These are phyloP conservation scores for Ophiothrix spiculata DNA, from an alignment of 35 echinoderm and acorn worm genomes.

Conservation along the genomic window DNA sequence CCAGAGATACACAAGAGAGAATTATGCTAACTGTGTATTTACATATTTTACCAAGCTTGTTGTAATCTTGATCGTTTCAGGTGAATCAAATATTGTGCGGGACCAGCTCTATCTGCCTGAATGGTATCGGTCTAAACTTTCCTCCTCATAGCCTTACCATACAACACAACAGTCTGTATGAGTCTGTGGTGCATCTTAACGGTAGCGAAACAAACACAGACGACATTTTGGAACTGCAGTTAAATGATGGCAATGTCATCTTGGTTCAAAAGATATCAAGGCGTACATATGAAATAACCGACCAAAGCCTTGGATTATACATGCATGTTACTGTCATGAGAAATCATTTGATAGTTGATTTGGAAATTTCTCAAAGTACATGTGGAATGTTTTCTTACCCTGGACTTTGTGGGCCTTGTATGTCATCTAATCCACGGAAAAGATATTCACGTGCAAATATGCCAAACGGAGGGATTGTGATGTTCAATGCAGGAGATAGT, in stretches of 20 bases:
- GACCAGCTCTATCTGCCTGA: constrained; percentile 15
- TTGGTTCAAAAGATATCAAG: constrained; percentile 13
- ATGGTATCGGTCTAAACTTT: constrained; percentile 31
- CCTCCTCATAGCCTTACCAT: constrained; percentile 25
- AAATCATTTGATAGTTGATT: constrained; percentile 36
- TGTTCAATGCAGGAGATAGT: constrained; percentile 22
- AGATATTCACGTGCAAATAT: too few species aligned
- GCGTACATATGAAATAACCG: constrained; percentile 20
- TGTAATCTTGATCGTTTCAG: constrained; percentile 27
- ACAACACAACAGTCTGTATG: constrained; percentile 13
- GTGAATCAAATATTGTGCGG: constrained; percentile 35
- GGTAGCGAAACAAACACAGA: constrained; percentile 13
- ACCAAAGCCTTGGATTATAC: neutral
- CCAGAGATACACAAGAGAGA: too few species aligned
- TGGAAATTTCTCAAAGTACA: constrained; percentile 8
- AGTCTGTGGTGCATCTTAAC: constrained; percentile 36
- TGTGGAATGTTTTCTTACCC: constrained; percentile 11
- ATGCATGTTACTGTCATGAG: constrained; percentile 16
- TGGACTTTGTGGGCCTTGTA: constrained; percentile 56
- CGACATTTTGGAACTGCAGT: constrained; percentile 4
- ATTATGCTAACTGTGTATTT: too few species aligned
- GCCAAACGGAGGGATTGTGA: neutral
- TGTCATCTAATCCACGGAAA: neutral
- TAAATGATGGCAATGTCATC: neutral
- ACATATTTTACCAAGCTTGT: too few species aligned